A percentile compares a stretch with the other conserved stretches of the same genome.
These are phyloP conservation scores for Drosophila austrosaltans DNA, from an alignment of 2,888 invertebrate genomes.

Conservation along the genomic window DNA sequence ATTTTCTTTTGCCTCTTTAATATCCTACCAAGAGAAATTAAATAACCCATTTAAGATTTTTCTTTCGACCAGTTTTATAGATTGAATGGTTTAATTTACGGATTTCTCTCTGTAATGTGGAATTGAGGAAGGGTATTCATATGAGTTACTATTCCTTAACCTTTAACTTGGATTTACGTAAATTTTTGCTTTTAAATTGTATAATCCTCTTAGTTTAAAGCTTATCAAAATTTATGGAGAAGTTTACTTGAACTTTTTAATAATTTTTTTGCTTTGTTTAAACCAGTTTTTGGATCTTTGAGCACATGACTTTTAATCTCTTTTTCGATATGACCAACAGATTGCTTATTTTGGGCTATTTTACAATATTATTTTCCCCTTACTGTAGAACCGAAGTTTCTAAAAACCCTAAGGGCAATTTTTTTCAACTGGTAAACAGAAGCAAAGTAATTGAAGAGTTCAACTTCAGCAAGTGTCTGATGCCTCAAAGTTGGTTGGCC, in stretches of 20 bases:
- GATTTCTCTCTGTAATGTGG: background rate
- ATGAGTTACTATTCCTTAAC: background rate
- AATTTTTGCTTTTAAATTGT: background rate
- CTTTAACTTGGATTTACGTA: background rate
- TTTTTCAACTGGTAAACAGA: background rate
- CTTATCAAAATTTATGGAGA: too few relatives aligned
- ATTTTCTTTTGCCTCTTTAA: background rate
- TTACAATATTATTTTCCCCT: background rate
- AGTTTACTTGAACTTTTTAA: too few relatives aligned
- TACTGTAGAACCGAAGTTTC: background rate
- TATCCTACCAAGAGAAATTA: background rate
- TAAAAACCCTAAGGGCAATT: background rate
- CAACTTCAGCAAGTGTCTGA: background rate
- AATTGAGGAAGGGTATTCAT: background rate
- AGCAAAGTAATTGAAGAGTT: background rate
- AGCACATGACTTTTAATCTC: background rate
- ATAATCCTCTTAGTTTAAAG: background rate
- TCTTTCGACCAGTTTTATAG: too few relatives aligned
- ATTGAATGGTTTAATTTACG: too few relatives aligned
- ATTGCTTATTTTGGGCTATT: background rate
- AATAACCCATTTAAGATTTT: background rate
- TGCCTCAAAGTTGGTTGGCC: background rate
- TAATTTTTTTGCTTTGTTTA: too few relatives aligned
- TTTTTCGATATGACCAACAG: background rate
- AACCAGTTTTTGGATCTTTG: too few relatives aligned